These are phyloP conservation scores for Smittia aterrima DNA, from an alignment of 2,888 invertebrate genomes.

Conservation along the genomic window DNA sequence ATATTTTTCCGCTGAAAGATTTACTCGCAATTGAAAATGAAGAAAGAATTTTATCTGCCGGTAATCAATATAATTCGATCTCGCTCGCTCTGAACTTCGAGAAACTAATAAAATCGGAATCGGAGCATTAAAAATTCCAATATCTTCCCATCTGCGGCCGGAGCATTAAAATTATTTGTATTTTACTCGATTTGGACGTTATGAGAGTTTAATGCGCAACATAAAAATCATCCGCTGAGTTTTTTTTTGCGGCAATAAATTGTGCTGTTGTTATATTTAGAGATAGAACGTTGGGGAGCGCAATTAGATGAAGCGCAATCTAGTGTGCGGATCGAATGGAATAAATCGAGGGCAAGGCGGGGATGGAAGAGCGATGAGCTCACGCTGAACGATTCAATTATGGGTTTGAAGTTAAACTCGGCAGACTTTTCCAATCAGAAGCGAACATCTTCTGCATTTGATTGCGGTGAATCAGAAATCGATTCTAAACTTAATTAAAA, in stretches of 20 bases:
- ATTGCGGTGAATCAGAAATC: not conserved
- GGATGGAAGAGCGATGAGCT: not conserved
- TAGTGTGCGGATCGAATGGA: not conserved
- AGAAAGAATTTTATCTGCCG: not conserved
- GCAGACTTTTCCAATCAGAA: not conserved
- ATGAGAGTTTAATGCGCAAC: not conserved
- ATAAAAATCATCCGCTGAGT: too few relatives aligned
- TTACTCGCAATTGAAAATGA: not conserved
- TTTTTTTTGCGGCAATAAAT: not conserved
- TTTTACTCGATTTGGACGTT: not conserved
- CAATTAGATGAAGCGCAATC: not conserved
- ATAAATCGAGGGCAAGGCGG: not conserved
- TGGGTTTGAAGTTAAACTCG: not conserved
- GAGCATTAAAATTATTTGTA: not conserved
- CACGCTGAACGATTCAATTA: not conserved
- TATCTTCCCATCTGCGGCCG: conserved; percentile 4
- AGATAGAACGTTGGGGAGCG: not conserved
- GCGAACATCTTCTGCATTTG: not conserved
- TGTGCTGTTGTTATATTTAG: too few relatives aligned
- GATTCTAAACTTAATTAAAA: not conserved
- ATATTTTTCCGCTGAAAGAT: conserved; percentile 3
- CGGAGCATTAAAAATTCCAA: conserved; percentile 5
- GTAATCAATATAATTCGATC: conserved; percentile 4
- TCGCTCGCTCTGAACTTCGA: not conserved
- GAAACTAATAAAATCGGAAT: conserved; percentile 4